These are phyloP conservation scores for Vidua macroura DNA, from an alignment of 2,113 vertebrate genomes.

Conservation along the genomic window DNA sequence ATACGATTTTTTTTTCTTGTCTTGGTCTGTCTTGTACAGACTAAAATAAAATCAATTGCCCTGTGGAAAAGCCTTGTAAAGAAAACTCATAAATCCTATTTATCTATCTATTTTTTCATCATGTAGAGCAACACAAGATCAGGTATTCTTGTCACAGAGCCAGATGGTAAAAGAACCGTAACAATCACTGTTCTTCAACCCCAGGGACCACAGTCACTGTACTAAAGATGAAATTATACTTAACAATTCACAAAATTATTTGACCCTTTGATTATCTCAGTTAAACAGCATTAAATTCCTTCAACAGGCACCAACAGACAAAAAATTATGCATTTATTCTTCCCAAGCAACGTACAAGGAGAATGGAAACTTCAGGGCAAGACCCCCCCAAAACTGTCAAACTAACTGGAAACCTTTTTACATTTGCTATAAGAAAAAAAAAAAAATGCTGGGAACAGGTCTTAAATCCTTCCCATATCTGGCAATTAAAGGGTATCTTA, in stretches of 20 bases:
- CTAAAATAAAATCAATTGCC: conserved; percentile 48
- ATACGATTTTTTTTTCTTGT: background rate
- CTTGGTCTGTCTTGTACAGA: background rate
- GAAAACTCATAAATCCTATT: conserved; percentile 41
- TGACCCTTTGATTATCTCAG: background rate
- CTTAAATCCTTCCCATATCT: background rate
- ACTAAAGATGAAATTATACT: background rate
- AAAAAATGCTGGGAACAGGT: background rate
- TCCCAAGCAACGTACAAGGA: background rate
- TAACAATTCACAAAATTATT: background rate
- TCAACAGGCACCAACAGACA: background rate
- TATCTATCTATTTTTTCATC: conserved; percentile 57
- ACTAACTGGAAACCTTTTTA: background rate
- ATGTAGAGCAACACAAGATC: background rate
- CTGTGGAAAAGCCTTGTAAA: conserved; percentile 28
- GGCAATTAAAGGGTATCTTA: background rate
- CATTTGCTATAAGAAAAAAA: background rate
- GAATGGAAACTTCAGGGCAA: background rate
- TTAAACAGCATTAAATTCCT: background rate
- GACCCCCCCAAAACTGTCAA: background rate
- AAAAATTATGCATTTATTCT: background rate
- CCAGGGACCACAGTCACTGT: background rate
- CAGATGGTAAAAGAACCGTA: background rate
- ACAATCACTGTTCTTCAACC: background rate
- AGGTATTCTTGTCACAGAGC: background rate